Base-by-base conservation (phyloP, 2,888 invertebrate species). In the Linnaemya tessellans region DNA sequence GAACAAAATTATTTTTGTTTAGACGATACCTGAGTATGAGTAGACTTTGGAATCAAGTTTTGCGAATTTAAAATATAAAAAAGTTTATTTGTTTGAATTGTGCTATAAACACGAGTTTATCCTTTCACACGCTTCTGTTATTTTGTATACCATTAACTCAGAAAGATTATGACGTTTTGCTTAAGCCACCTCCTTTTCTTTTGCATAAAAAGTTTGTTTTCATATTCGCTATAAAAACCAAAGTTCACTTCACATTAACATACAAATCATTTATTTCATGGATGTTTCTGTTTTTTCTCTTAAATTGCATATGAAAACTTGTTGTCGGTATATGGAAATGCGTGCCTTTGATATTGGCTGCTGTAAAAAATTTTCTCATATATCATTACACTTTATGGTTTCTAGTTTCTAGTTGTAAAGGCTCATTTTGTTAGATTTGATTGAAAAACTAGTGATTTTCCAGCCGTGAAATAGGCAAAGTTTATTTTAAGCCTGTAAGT, bases 341-440 rank as follows among this genome's bases (percentile, higher is more conserved):
- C 56, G 30, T 62, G 35, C 15, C 22, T 62, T 30, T 54, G 70
- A 25, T 43, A 22, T 54, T 30, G 8, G 60, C 65, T 51, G 60
- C 58, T 74, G 15, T 51, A 58, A 41, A 65, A 71, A 58, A 38
- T 1, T 38, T 18, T 46, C 38, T 58, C 15, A 65, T 65, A 65
- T 65, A 73, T 80, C 71, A 65, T 80, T 64, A 49, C 46, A 56
- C 22, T 56, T 67, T 65, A 64, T 65, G 67, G 1, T 73, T 51
- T 56, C 65, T 64, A 64, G 43, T 70, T 80, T 41, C 41, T 43
- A 70, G 62, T 62, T 70, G 60, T n/a, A 41, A 64, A 70, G 22
- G 18, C 18, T 25, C 13, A n/a, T 64, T 62, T 62, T 10, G 7
- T 3, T 5, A 13, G 3, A 38, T 70, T 54, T 62, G 20, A 51